Conservation (phyloP, 2,888 invertebrate genomes). For the Eulithis testata region DNA sequence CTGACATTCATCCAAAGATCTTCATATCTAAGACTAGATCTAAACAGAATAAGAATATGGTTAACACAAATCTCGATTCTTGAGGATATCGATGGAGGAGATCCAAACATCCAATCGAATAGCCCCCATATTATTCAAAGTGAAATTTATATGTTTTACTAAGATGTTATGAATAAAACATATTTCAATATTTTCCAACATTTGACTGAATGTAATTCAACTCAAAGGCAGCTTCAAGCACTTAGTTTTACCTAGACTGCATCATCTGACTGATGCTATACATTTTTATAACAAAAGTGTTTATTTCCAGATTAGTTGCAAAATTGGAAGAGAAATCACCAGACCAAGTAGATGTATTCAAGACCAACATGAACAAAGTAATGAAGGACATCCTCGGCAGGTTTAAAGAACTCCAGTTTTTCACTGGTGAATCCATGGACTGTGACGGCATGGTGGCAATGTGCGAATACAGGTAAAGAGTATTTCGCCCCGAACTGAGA, state of each 20-base stretch:
- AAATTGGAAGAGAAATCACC: constrained; percentile 92
- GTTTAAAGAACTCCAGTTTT: constrained; percentile 97
- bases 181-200: no score
- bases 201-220: no score
- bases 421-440: constrained; percentile 96
- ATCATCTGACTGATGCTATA: no score
- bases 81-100: no score
- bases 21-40: constrained; percentile 52
- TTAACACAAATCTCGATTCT: no score
- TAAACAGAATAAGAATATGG: not conserved
- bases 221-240: no score
- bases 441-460: constrained; percentile 97
- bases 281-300: not conserved
- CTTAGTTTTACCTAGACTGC: no score
- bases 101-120: no score
- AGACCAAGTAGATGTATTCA: constrained; percentile 94
- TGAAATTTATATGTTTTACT: no score
- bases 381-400: constrained; percentile 96
- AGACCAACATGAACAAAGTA: constrained; percentile 96
- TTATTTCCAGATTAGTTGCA: constrained; percentile 87
- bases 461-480: constrained; percentile 89
- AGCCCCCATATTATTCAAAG: no score
- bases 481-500: no score
- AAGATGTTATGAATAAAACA: no score
- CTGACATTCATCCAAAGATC: constrained; percentile 62